Evolutionary conservation across 1,140 invertebrate species (phyloP).

Genomic region (Diorhabda elongata): DNA sequence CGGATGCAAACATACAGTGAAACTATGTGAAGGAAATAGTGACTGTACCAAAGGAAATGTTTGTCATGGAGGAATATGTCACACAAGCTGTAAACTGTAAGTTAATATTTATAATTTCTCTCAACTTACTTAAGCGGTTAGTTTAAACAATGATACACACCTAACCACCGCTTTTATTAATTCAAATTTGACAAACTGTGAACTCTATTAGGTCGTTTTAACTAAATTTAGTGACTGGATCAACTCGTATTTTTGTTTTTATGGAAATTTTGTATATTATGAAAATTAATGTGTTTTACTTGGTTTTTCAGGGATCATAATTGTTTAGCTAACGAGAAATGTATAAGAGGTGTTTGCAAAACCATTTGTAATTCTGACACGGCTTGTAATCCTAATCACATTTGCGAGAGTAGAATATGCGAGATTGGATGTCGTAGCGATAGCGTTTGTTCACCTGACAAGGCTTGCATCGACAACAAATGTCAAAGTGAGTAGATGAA

Average conservation of each 20-base stretch:
- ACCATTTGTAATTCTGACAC: slow-evolving; percentile 79
- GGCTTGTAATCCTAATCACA: slow-evolving; percentile 73
- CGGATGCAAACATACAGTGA: slow-evolving; percentile 65
- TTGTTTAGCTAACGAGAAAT: slow-evolving; percentile 80
- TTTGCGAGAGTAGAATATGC: slow-evolving; percentile 82
- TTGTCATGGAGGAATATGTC: slow-evolving; percentile 72
- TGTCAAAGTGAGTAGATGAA: slow-evolving; percentile 61
- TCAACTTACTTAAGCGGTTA: not conserved
- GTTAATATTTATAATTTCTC: slow-evolving; percentile 1
- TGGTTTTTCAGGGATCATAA: slow-evolving; percentile 63
- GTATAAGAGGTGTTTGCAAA: slow-evolving; percentile 74
- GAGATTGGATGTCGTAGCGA: slow-evolving; percentile 79
- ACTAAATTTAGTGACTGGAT: too few relatives aligned
- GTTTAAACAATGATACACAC: slow-evolving; percentile 5
- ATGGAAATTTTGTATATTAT: too few relatives aligned
- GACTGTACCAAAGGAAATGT: slow-evolving; percentile 65
- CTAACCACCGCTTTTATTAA: not conserved
- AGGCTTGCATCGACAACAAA: slow-evolving; percentile 77
- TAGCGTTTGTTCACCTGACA: slow-evolving; percentile 65
- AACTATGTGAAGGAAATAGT: slow-evolving; percentile 57
- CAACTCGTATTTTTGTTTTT: too few relatives aligned
- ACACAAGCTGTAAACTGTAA: slow-evolving; percentile 65
- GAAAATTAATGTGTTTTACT: too few relatives aligned
- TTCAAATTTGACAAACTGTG: too few relatives aligned
- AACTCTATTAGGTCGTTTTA: too few relatives aligned